phyloP scores from a whole-genome alignment of 1,140 invertebrate species.

The Lordiphosa collinella region DNA sequence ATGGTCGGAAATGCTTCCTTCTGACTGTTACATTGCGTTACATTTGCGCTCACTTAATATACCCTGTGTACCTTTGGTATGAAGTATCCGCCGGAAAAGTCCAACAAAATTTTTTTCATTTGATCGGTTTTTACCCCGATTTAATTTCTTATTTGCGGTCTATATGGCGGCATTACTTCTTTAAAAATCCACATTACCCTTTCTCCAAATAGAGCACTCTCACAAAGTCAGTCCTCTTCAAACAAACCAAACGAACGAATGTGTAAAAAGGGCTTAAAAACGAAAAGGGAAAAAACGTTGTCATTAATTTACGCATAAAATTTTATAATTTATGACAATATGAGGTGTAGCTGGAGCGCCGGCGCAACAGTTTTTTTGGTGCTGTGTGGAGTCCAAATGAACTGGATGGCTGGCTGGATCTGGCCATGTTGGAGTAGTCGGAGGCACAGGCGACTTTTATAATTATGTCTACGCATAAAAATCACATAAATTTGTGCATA shows the following conservation, averaged over 20 bases:
- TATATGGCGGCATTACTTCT: too few relatives aligned
- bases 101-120: too few relatives aligned
- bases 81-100: too few relatives aligned
- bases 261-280: slow-evolving; percentile 19
- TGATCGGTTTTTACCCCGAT: too few relatives aligned
- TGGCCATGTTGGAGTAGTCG: not conserved
- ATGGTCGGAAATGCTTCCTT: too few relatives aligned
- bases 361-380: slow-evolving; percentile 31
- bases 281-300: slow-evolving; percentile 37
- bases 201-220: slow-evolving; percentile 6
- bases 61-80: too few relatives aligned
- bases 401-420: slow-evolving; percentile 23
- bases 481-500: slow-evolving; percentile 79
- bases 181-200: not conserved
- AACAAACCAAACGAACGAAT: slow-evolving; percentile 32
- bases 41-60: too few relatives aligned
- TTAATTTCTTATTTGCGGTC: too few relatives aligned
- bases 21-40: too few relatives aligned
- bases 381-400: slow-evolving; percentile 46
- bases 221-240: not conserved
- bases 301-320: slow-evolving; percentile 79
- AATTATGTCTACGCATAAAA: slow-evolving; percentile 79
- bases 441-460: slow-evolving; percentile 57
- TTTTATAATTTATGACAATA: slow-evolving; percentile 79
- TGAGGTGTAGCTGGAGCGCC: slow-evolving; percentile 75